These are phyloP conservation scores for Heliconius cydno DNA, from an alignment of 2,888 invertebrate genomes.

Conservation along the genomic window DNA sequence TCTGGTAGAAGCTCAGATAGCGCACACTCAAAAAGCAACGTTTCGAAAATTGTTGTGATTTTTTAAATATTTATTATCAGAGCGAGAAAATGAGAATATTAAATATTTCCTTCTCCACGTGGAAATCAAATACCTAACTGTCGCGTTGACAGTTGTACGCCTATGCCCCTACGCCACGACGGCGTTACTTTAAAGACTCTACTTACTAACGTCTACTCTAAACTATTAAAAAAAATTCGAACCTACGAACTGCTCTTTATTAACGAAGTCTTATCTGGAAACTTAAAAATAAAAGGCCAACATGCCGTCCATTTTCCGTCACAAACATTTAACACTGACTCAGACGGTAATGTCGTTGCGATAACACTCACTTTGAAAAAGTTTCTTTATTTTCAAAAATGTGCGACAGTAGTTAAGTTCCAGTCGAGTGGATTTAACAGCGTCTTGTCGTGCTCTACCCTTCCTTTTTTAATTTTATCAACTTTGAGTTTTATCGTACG, in stretches of 20 bases:
- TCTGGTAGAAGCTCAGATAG: no score
- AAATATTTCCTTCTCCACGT: no score
- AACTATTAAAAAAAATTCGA: neutral
- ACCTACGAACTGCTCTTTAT: constrained; percentile 1
- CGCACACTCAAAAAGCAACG: no score
- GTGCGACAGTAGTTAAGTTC: constrained; percentile 48
- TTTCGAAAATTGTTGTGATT: no score
- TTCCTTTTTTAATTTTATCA: constrained; percentile 23
- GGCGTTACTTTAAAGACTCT: no score
- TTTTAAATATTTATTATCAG: no score
- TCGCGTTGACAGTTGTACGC: no score
- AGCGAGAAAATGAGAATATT: no score
- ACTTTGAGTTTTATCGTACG: constrained; percentile 2
- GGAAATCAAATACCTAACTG: no score
- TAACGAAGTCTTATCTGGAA: constrained; percentile 37
- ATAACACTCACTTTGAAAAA: constrained; percentile 49
- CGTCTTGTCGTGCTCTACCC: constrained; percentile 34
- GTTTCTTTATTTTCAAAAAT: constrained; percentile 51
- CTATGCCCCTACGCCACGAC: no score
- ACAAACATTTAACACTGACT: constrained; percentile 51
- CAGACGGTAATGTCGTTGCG: constrained; percentile 50
- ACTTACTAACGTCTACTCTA: no score
- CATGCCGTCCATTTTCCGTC: constrained; percentile 48
- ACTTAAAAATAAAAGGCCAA: constrained; percentile 43
- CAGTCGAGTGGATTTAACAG: constrained; percentile 47